Percentiles rank a stretch among this genome's conserved stretches.
These are phyloP conservation scores for Ciconia boyciana DNA, from an alignment of 2,113 vertebrate species.

Conservation along the genomic window DNA sequence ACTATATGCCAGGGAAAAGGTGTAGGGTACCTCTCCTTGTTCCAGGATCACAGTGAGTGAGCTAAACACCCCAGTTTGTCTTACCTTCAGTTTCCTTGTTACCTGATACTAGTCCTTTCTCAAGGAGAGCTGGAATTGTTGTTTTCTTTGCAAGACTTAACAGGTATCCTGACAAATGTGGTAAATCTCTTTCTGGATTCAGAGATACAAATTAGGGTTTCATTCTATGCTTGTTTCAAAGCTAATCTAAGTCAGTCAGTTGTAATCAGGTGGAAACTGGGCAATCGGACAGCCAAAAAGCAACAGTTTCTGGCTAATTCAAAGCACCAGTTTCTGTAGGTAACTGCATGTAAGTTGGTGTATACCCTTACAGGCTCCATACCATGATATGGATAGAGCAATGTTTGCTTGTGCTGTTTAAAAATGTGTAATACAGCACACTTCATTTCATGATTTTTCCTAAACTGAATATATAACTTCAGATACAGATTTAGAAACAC, in stretches of 20 bases:
- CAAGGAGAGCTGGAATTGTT: not conserved
- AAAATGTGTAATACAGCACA: not conserved
- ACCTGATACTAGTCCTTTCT: not conserved
- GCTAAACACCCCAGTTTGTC: not conserved
- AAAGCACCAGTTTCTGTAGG: not conserved
- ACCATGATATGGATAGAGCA: not conserved
- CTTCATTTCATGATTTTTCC: not conserved
- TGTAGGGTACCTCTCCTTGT: not conserved
- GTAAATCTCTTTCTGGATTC: not conserved
- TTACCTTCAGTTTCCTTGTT: not conserved
- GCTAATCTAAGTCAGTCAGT: not conserved
- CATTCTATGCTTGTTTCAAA: not conserved
- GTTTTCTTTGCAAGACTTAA: not conserved
- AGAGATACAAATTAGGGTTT: not conserved
- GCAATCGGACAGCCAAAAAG: not conserved
- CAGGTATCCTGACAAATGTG: not conserved
- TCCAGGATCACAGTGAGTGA: not conserved
- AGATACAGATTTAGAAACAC: not conserved
- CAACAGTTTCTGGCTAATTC: not conserved
- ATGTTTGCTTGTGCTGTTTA: not conserved
- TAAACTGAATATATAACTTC: not conserved
- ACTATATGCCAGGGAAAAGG: not conserved
- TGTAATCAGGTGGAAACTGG: not conserved
- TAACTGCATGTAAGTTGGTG: not conserved
- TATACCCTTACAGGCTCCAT: not conserved